Evolutionary conservation across 2,797 vertebrate species (phyloP), one percentile per base, ranked within the genome.

Genomic region (Remorina albescens): DNA sequence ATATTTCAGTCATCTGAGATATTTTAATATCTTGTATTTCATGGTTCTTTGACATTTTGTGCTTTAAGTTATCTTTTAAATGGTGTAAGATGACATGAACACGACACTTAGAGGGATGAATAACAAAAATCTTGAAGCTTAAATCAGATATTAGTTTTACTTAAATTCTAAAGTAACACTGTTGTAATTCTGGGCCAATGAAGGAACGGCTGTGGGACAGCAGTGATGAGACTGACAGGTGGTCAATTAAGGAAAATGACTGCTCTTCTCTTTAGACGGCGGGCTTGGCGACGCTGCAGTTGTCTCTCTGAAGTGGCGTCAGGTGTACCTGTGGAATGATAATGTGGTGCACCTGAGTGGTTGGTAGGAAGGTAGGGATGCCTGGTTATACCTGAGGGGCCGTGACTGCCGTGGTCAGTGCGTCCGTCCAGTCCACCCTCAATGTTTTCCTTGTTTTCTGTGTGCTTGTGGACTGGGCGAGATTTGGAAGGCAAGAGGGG

Each of bases 371-470:
- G 70, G 76, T 11, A 47, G 80, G 72, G 81, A 18, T 76, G 79
- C 65, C 85, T 67, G 76, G 83, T 55, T 90, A 23, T 95, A 99
- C 97, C 98, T 98, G 97, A 95, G 88, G 96, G 96, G 75, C 95
- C 89, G 85, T 96, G 89, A 84, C 96, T 5, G 94, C 94, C 42
- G 64, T 89, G 0, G 93, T 95, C 96, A 39, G 95, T 92, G 46
- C 93, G 88, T 28, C 93, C 72, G 5, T 98, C 96, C 26, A 95
- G 94, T 32, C 93, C 85, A 19, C 95, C 96, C 90, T 99, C 98
- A 21, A 97, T 96, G 83, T 98, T 99, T 91, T 99, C 98, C 91
- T 99, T 99, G 94, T 99, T 98, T 91, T 99, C 98, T 0, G 92
- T 95, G 89, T 98, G 98, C 59, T 99, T 99, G 92, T 96, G 98